phyloP scores from a whole-genome alignment of 53 echinoderm and acorn worm species.

The Hippasteria phrygiana region DNA sequence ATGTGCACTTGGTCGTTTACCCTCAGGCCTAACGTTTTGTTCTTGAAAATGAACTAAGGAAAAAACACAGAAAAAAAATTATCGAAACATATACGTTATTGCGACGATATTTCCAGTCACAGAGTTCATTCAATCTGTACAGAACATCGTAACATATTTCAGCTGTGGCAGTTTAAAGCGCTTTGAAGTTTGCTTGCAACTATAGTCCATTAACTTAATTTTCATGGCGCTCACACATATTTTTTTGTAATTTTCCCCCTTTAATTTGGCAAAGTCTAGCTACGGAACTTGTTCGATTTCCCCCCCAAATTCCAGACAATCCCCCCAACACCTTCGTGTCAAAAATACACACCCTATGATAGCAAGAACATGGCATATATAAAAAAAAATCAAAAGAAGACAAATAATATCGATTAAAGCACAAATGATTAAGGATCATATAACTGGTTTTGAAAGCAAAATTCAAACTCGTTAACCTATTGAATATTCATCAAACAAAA shows the following conservation, averaged over 20 bases:
- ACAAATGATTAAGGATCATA: constrained; percentile 11
- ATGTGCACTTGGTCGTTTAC: too few species aligned
- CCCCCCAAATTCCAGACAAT: not conserved
- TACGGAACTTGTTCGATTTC: not conserved
- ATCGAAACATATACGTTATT: not conserved
- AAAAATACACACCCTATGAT: constrained; percentile 16
- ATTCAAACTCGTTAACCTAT: constrained; percentile 14
- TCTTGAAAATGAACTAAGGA: too few species aligned
- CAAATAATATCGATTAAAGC: not conserved
- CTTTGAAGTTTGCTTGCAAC: constrained; percentile 13
- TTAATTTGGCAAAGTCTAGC: not conserved
- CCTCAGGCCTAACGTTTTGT: too few species aligned
- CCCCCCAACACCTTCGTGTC: not conserved
- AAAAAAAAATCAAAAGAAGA: constrained; percentile 39
- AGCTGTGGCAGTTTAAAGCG: constrained; percentile 45
- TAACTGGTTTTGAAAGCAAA: constrained; percentile 24
- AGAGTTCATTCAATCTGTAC: constrained; percentile 5
- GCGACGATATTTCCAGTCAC: too few species aligned
- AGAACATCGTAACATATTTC: constrained; percentile 26
- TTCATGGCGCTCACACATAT: not conserved
- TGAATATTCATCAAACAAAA: constrained; percentile 32
- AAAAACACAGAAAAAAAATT: not conserved
- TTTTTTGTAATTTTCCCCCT: not conserved
- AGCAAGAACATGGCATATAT: constrained; percentile 65
- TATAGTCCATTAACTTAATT: not conserved